A percentile compares a stretch with the other conserved stretches of the same genome.
Conservation (phyloP, 1,140 invertebrate species). For the Lerema accius region DNA sequence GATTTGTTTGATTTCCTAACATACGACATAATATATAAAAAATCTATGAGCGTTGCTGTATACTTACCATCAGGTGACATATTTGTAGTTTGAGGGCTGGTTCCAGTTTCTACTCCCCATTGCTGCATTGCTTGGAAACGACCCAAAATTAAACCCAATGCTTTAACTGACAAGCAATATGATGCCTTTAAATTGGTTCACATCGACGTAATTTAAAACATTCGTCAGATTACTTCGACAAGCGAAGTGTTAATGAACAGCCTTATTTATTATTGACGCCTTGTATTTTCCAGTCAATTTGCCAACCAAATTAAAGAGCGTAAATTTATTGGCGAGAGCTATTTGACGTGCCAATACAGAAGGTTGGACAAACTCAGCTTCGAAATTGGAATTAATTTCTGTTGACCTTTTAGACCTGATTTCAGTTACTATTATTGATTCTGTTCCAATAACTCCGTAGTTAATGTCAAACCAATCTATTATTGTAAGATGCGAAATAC, state of each 20-base stretch:
- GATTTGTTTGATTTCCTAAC: too few relatives aligned
- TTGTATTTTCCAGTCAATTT: slow-evolving; percentile 33
- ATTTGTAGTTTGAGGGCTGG: too few relatives aligned
- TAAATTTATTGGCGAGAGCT: slow-evolving; percentile 20
- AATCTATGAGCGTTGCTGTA: too few relatives aligned
- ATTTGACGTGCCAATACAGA: slow-evolving; percentile 7
- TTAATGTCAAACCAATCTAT: too few relatives aligned
- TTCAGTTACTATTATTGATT: neutral
- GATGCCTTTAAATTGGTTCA: neutral
- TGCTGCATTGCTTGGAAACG: too few relatives aligned
- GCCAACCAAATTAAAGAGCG: slow-evolving; percentile 21
- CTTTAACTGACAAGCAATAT: too few relatives aligned
- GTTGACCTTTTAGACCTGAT: neutral
- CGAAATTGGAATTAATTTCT: neutral
- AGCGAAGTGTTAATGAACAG: slow-evolving; percentile 26
- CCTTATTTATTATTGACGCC: slow-evolving; percentile 31
- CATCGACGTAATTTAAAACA: slow-evolving; percentile 2
- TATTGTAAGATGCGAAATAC: too few relatives aligned
- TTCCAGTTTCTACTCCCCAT: too few relatives aligned
- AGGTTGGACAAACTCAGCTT: neutral
- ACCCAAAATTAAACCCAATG: too few relatives aligned
- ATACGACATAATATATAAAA: too few relatives aligned
- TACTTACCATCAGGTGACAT: too few relatives aligned
- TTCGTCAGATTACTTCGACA: slow-evolving; percentile 28
- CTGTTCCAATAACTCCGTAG: too few relatives aligned